Percentiles rank a stretch among this genome's conserved stretches.
Conservation (phyloP, 2,113 vertebrate genomes). For the Lycocorax pyrrhopterus region DNA sequence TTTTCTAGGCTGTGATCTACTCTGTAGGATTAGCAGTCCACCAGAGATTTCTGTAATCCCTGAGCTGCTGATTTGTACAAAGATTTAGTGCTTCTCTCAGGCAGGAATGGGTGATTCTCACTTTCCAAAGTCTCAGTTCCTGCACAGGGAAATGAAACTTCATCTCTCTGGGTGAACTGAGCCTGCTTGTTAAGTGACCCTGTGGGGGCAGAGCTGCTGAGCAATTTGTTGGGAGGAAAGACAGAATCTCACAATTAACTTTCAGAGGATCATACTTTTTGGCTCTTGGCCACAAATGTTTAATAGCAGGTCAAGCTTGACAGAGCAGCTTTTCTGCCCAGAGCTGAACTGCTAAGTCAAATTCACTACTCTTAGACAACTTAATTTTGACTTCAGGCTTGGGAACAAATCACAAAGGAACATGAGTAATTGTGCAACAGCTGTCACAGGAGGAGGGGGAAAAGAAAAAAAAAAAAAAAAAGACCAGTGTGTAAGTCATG, state of each 20-base stretch:
- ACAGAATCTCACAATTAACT: not conserved
- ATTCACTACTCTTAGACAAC: not conserved
- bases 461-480: not conserved
- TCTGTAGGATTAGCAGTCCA: not conserved
- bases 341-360: not conserved
- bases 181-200: not conserved
- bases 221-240: not conserved
- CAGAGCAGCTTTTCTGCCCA: not conserved
- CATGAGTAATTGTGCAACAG: not conserved
- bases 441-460: not conserved
- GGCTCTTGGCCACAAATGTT: not conserved
- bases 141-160: not conserved
- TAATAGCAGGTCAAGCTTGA: not conserved
- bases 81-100: not conserved
- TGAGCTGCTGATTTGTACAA: not conserved
- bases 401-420: not conserved
- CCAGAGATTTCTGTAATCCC: not conserved
- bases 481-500: not conserved
- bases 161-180: not conserved
- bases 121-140: not conserved
- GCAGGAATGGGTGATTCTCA: not conserved
- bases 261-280: not conserved
- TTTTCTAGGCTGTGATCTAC: not conserved
- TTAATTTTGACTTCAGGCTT: slow-evolving; percentile 21
- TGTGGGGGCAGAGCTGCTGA: not conserved